phyloP scores from a whole-genome alignment of 1,140 invertebrate species.

The Philaenus spumarius region DNA sequence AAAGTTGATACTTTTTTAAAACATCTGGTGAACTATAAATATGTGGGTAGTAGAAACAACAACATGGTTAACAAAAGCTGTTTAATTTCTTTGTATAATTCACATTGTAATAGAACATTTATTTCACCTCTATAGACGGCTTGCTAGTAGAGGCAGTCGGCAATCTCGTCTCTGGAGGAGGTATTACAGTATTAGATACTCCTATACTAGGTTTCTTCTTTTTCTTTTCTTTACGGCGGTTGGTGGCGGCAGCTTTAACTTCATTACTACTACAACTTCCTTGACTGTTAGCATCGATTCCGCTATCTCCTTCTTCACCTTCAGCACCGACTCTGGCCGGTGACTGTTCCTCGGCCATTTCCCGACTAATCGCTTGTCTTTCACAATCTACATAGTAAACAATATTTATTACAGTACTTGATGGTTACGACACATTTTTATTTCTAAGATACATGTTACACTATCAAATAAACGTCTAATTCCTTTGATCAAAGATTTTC shows the following conservation, averaged over 20 bases:
- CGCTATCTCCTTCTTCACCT: slow-evolving; percentile 78
- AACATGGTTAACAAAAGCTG: no score
- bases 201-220: slow-evolving; percentile 47
- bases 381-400: not conserved
- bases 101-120: not conserved
- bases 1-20: no score
- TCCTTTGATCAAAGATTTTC: no score
- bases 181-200: not conserved
- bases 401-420: no score
- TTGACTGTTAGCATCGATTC: slow-evolving; percentile 77
- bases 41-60: no score
- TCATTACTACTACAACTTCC: slow-evolving; percentile 78
- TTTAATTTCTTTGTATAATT: not conserved
- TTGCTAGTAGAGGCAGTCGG: slow-evolving; percentile 11
- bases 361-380: slow-evolving; percentile 7
- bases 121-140: not conserved
- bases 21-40: no score
- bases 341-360: slow-evolving; percentile 30
- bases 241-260: slow-evolving; percentile 46
- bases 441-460: no score
- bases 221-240: slow-evolving; percentile 68
- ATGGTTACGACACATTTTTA: no score
- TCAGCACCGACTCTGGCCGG: slow-evolving; percentile 40
- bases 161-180: slow-evolving; percentile 1
- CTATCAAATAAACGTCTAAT: no score